Conservation (phyloP, 2,888 invertebrate genomes). For the Dryomyza anilis region DNA sequence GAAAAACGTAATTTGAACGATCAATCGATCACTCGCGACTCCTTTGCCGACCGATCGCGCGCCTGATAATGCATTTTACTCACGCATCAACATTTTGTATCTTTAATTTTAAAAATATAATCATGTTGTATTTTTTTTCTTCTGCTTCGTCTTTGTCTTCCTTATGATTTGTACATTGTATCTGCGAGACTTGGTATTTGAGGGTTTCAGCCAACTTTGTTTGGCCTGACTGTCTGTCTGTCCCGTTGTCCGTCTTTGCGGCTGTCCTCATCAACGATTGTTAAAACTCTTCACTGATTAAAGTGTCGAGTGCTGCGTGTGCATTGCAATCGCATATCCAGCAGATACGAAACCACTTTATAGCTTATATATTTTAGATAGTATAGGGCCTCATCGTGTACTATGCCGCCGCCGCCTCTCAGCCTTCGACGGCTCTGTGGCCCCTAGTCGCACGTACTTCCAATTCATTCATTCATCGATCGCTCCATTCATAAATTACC, state of each 20-base stretch:
- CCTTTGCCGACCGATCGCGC: neutral
- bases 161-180: no score
- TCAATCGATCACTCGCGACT: neutral
- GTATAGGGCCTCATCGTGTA: no score
- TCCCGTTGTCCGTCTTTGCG: neutral
- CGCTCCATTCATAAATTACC: slow-evolving; percentile 31
- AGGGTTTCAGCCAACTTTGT: neutral
- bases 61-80: slow-evolving; percentile 54
- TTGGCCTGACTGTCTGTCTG: slow-evolving; percentile 3
- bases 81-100: slow-evolving; percentile 58
- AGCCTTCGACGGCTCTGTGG: no score
- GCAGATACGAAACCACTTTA: neutral
- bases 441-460: slow-evolving; percentile 45
- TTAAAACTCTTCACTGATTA: neutral
- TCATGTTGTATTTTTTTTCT: slow-evolving; percentile 9
- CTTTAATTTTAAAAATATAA: slow-evolving; percentile 37
- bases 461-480: slow-evolving; percentile 53
- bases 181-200: neutral
- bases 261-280: neutral
- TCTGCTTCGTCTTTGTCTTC: neutral
- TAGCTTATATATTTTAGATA: no score
- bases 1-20: neutral
- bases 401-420: no score
- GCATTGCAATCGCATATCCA: neutral
- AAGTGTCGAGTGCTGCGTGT: neutral